phyloP scores from a whole-genome alignment of 2,797 vertebrate genomes.

The Manis crassicaudata region DNA sequence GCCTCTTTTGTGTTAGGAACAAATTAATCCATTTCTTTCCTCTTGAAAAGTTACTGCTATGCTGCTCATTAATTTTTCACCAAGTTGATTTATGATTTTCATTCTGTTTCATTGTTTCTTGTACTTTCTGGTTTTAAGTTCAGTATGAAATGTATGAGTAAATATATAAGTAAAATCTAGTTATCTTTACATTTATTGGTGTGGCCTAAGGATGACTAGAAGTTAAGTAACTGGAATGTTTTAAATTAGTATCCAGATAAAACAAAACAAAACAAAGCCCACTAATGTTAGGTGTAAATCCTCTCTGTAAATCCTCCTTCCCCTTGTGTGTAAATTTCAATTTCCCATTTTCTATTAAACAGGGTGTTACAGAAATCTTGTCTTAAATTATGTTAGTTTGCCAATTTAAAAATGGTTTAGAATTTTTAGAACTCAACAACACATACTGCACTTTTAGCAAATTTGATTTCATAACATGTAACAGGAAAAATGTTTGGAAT shows the following conservation, averaged over 20 bases:
- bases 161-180: background rate
- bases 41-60: constrained; percentile 16
- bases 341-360: background rate
- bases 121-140: background rate
- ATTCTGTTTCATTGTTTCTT: background rate
- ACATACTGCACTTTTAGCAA: background rate
- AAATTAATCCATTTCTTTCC: constrained; percentile 19
- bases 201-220: background rate
- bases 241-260: background rate
- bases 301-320: background rate
- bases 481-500: background rate
- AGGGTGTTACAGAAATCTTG: background rate
- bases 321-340: background rate
- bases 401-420: background rate
- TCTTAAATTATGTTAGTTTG: background rate
- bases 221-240: background rate
- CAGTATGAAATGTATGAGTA: background rate
- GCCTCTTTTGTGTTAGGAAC: background rate
- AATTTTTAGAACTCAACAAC: background rate
- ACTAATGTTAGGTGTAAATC: background rate
- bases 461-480: constrained; percentile 12
- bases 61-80: background rate
- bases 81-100: background rate
- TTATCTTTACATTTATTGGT: background rate
- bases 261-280: background rate